These are phyloP conservation scores for Triops cancriformis DNA, from an alignment of 1,140 invertebrate genomes.

Conservation along the genomic window DNA sequence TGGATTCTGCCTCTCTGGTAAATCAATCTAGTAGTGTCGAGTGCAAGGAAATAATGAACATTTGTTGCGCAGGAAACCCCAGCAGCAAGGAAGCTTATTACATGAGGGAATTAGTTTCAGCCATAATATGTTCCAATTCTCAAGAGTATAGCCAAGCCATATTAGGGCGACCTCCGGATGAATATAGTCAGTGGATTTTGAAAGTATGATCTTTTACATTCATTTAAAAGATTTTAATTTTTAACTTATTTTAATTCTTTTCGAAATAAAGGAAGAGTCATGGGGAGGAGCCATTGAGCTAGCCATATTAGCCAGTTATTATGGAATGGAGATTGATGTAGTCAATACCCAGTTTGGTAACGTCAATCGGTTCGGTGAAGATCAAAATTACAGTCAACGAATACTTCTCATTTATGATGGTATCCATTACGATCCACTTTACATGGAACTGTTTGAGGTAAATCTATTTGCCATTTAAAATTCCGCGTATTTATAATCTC, in stretches of 20 bases:
- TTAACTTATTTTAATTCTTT: no score
- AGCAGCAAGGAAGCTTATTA: constrained; percentile 56
- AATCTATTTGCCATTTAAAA: constrained; percentile 28
- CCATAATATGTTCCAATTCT: constrained; percentile 63
- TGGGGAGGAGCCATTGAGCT: constrained; percentile 96
- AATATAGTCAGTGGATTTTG: constrained; percentile 82
- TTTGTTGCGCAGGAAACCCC: constrained; percentile 54
- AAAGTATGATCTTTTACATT: constrained; percentile 37
- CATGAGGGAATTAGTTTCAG: constrained; percentile 79
- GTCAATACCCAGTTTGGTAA: constrained; percentile 82
- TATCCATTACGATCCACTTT: constrained; percentile 90
- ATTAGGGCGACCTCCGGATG: constrained; percentile 70
- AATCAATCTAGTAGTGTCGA: constrained; percentile 39
- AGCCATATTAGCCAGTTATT: constrained; percentile 77
- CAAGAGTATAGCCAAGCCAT: constrained; percentile 76
- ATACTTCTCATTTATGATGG: constrained; percentile 91
- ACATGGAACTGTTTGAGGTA: constrained; percentile 63
- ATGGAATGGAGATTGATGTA: constrained; percentile 85
- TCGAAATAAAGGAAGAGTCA: constrained; percentile 45
- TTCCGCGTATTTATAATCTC: neutral
- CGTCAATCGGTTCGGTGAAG: constrained; percentile 89
- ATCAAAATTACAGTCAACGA: constrained; percentile 70
- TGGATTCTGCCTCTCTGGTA: constrained; percentile 49
- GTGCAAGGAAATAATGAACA: neutral
- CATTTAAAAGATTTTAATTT: no score